Evolutionary conservation across 2,888 invertebrate genomes (phyloP).

Genomic region (Lamellibrachia columna): DNA sequence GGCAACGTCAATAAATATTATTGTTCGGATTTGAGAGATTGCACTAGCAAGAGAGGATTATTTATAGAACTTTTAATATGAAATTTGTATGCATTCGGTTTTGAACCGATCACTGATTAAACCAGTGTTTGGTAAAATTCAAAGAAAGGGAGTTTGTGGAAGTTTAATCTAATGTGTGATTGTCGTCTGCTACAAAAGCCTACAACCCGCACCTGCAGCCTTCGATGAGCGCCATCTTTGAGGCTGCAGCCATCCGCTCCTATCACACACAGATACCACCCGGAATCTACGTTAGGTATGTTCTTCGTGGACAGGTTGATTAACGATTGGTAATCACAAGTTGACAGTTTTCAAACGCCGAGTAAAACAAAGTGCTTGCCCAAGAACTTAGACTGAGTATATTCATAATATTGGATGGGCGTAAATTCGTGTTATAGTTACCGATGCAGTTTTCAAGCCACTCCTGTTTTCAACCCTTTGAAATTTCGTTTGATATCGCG

Average conservation of each 20-base stretch:
- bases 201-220: slow-evolving; percentile 71
- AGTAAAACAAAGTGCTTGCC: neutral
- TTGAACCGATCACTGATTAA: no score
- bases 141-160: no score
- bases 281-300: slow-evolving; percentile 67
- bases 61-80: no score
- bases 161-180: no score
- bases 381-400: neutral
- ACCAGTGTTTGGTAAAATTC: no score
- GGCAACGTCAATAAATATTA: no score
- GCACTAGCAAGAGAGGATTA: no score
- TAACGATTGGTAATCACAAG: neutral
- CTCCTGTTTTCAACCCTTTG: no score
- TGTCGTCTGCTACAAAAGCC: slow-evolving; percentile 42
- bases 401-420: neutral
- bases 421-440: neutral
- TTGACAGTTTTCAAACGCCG: neutral
- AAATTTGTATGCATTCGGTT: no score
- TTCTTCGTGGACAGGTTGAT: neutral
- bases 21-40: no score
- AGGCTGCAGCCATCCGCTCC: slow-evolving; percentile 53
- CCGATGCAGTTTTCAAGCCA: no score
- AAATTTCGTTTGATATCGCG: no score
- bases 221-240: slow-evolving; percentile 73
- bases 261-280: slow-evolving; percentile 72